Conservation (phyloP, 2,113 vertebrate genomes). For the Ophthalmolycus amberensis region DNA sequence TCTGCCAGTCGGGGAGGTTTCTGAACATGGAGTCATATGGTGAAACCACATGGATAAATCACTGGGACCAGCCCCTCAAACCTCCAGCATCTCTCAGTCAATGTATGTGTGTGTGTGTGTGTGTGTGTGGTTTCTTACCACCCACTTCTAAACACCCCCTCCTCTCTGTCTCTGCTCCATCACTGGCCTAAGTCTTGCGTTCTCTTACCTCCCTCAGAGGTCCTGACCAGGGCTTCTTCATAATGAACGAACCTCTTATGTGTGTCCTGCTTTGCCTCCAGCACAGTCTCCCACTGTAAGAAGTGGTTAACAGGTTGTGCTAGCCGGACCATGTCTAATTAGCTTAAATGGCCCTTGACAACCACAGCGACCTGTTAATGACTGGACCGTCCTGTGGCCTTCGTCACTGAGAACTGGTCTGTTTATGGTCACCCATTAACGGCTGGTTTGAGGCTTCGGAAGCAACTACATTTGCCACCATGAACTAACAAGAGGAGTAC, state of each 20-base stretch:
- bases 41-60: constrained; percentile 69
- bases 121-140: constrained; percentile 29
- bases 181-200: constrained; percentile 30
- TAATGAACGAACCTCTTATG: constrained; percentile 61
- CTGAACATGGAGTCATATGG: constrained; percentile 59
- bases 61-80: constrained; percentile 51
- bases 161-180: constrained; percentile 41
- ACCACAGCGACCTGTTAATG: constrained; percentile 72
- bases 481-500: constrained; percentile 28
- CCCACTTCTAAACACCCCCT: constrained; percentile 46
- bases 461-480: constrained; percentile 30
- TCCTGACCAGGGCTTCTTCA: constrained; percentile 56
- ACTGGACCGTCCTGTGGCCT: constrained; percentile 60
- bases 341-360: constrained; percentile 63
- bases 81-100: constrained; percentile 32
- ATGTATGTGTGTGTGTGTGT: constrained; percentile 21
- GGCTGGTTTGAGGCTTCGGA: constrained; percentile 50
- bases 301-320: constrained; percentile 68
- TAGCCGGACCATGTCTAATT: constrained; percentile 67
- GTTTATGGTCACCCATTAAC: constrained; percentile 63
- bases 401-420: constrained; percentile 65
- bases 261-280: constrained; percentile 56
- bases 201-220: constrained; percentile 58
- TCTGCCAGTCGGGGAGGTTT: constrained; percentile 48
- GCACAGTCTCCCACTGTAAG: constrained; percentile 59